phyloP scores from a whole-genome alignment of 1,140 invertebrate species.

The Pseudomyrmex gracilis region DNA sequence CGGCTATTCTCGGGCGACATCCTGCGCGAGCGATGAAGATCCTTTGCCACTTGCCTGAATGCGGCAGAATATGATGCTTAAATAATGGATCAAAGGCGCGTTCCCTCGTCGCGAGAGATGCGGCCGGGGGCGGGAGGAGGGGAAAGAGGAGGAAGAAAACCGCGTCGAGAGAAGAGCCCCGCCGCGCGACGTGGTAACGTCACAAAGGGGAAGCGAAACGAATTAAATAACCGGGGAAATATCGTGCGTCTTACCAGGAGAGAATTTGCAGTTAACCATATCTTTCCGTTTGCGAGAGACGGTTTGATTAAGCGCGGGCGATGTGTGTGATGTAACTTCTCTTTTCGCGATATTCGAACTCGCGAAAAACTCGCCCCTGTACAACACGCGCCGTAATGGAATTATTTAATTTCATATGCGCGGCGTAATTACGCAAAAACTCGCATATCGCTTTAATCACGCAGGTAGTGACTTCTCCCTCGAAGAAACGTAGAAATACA shows the following conservation, averaged over 20 bases:
- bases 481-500: no score
- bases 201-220: conserved; percentile 34
- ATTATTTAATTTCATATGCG: no score
- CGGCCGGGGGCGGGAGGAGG: neutral
- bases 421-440: no score
- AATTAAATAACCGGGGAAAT: conserved; percentile 5
- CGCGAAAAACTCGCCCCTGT: neutral
- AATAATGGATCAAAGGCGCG: conserved; percentile 55
- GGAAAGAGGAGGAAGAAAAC: no score
- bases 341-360: neutral
- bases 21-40: conserved; percentile 34
- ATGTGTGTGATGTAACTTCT: neutral
- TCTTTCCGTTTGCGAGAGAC: neutral
- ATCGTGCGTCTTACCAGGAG: conserved; percentile 24
- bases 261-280: conserved; percentile 20
- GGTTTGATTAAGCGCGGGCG: conserved; percentile 4
- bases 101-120: no score
- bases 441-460: no score
- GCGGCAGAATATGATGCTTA: conserved; percentile 30
- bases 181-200: conserved; percentile 1
- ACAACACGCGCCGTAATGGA: no score
- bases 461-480: no score
- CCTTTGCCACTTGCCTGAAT: conserved; percentile 37
- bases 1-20: conserved; percentile 18
- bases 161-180: neutral